Percentiles rank a stretch among this genome's conserved stretches.
Conservation (phyloP, 92 coral and sea anemone genomes). For the Paragorgia papillata region DNA sequence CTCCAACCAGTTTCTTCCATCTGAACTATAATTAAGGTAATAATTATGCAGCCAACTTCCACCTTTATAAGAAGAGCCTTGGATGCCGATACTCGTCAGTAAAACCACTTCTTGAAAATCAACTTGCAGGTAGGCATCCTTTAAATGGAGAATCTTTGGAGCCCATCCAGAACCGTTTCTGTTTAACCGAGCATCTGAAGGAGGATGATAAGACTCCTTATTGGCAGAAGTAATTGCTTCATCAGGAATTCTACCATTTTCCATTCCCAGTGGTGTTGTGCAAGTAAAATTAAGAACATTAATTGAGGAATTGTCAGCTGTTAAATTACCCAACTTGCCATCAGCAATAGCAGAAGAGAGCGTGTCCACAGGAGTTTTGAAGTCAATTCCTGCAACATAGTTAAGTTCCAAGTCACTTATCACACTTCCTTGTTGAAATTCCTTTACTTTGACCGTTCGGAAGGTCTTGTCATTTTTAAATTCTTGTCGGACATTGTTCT, state of each 20-base stretch:
- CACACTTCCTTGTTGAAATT: conserved; percentile 51
- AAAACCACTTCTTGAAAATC: conserved; percentile 16
- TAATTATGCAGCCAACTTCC: conserved; percentile 15
- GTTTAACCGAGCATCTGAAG: conserved; percentile 25
- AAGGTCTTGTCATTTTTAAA: conserved; percentile 38
- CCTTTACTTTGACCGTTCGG: conserved; percentile 44
- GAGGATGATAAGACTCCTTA: background rate
- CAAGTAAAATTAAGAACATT: conserved; percentile 49
- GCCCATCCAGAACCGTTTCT: conserved; percentile 32
- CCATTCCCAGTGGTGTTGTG: conserved; percentile 57
- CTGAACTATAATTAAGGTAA: conserved; percentile 9
- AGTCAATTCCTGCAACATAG: conserved; percentile 37
- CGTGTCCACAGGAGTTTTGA: conserved; percentile 22
- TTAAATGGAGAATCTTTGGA: background rate
- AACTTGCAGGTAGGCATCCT: conserved; percentile 23
- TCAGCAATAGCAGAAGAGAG: conserved; percentile 14
- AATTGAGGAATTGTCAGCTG: conserved; percentile 32
- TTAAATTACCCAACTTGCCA: conserved; percentile 49
- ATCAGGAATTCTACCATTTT: conserved; percentile 53
- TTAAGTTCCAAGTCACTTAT: conserved; percentile 24
- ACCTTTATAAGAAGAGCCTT: conserved; percentile 27
- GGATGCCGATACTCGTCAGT: conserved; percentile 25
- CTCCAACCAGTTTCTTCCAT: background rate
- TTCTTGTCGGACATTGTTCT: conserved; percentile 41
- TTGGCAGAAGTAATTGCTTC: conserved; percentile 41